A percentile compares a stretch with the other conserved stretches of the same genome.
phyloP scores from a whole-genome alignment of 2,888 invertebrate species.

The Phaonia tiefii region DNA sequence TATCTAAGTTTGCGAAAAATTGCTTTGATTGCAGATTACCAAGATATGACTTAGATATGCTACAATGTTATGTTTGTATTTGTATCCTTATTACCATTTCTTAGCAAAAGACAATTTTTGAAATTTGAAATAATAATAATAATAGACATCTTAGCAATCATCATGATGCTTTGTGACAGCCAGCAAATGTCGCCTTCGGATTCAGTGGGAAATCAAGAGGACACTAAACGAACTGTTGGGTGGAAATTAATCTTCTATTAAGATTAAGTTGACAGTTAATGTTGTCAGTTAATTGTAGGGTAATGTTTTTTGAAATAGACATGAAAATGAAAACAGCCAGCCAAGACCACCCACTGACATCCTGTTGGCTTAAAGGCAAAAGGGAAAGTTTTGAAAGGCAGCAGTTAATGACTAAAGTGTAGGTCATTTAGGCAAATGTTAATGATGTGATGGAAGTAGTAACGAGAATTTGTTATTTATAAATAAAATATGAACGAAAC shows the following conservation, averaged over 20 bases:
- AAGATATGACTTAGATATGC: slow-evolving; percentile 26
- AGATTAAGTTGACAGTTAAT: slow-evolving; percentile 21
- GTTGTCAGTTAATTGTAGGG: slow-evolving; percentile 38
- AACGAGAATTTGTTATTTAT: no score
- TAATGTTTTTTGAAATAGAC: no score
- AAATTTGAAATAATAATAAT: slow-evolving; percentile 36
- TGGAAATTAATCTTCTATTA: slow-evolving; percentile 17
- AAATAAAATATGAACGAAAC: no score
- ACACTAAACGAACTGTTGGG: neutral
- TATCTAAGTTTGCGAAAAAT: slow-evolving; percentile 8
- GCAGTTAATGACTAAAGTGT: no score
- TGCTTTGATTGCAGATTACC: slow-evolving; percentile 31
- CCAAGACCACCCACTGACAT: no score
- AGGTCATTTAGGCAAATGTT: no score
- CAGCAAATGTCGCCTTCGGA: neutral
- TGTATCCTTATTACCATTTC: neutral
- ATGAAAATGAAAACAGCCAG: no score
- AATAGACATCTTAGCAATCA: slow-evolving; percentile 32
- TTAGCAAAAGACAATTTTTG: slow-evolving; percentile 20
- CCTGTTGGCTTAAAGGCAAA: no score
- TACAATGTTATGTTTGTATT: slow-evolving; percentile 4
- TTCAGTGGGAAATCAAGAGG: neutral
- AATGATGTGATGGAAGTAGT: no score
- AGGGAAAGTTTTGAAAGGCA: no score
- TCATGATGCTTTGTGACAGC: neutral